Percentiles rank a stretch among this genome's conserved stretches.
Evolutionary conservation across 2,797 vertebrate genomes (phyloP).

Genomic region (Pitangus sulphuratus): DNA sequence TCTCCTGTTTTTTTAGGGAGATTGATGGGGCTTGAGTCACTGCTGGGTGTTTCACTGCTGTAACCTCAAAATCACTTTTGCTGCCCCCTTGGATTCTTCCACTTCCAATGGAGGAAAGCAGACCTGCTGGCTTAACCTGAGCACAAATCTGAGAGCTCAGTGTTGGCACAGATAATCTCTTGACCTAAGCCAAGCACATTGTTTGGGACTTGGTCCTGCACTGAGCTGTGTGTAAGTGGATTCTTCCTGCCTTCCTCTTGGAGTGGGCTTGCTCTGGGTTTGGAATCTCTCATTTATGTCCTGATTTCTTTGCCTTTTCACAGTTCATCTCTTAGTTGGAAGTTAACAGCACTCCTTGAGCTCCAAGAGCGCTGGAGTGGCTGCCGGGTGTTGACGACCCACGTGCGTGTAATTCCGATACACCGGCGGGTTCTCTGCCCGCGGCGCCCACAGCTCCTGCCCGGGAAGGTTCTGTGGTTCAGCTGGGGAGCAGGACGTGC

Average conservation of each 20-base stretch:
- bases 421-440: accelerated
- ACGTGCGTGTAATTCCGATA: accelerated
- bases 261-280: background rate
- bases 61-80: background rate
- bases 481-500: accelerated
- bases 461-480: background rate
- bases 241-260: background rate
- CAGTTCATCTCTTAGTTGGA: background rate
- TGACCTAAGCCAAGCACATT: background rate
- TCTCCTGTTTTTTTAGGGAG: background rate
- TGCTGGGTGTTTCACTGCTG: background rate
- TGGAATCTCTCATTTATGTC: background rate
- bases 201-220: background rate
- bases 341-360: background rate
- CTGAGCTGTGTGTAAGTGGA: background rate
- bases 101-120: background rate
- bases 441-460: accelerated
- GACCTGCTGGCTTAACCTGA: background rate
- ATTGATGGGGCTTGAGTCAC: background rate
- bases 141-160: background rate
- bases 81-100: background rate
- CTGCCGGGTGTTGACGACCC: accelerated
- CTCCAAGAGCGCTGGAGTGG: accelerated
- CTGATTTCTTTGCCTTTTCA: background rate
- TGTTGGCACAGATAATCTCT: background rate